Evolutionary conservation across 2,888 invertebrate genomes (phyloP).

Genomic region (Philopedon plagiatum): DNA sequence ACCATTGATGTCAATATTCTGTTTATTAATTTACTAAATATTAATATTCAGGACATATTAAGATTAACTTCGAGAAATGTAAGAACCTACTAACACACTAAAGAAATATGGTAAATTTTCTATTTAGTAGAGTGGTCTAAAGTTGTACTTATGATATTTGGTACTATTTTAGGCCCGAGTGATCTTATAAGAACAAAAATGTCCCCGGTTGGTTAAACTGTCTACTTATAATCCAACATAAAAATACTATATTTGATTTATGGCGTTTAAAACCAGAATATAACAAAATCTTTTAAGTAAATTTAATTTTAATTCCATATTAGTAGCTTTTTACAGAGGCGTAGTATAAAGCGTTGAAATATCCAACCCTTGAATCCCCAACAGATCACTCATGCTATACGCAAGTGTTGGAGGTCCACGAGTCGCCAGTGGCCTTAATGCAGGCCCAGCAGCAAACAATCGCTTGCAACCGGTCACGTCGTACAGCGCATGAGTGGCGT

Average conservation of each 20-base stretch:
- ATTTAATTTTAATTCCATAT: not conserved
- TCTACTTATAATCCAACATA: not conserved
- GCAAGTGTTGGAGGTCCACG: slow-evolving; percentile 74
- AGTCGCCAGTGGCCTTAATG: slow-evolving; percentile 68
- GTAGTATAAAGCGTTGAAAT: slow-evolving; percentile 82
- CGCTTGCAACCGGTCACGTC: slow-evolving; percentile 72
- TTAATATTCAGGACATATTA: no score
- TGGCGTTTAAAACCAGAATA: not conserved
- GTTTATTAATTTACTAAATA: no score
- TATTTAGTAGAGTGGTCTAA: no score
- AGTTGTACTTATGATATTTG: no score
- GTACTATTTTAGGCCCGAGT: no score
- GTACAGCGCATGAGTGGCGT: slow-evolving; percentile 66
- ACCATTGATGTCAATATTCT: no score
- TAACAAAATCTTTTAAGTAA: not conserved
- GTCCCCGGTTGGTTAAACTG: no score
- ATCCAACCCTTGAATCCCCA: slow-evolving; percentile 80
- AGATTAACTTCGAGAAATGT: no score
- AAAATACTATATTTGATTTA: not conserved
- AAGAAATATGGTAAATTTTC: no score
- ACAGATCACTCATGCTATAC: slow-evolving; percentile 80
- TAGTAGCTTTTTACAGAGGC: slow-evolving; percentile 69
- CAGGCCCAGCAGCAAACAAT: slow-evolving; percentile 72
- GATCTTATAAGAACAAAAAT: no score
- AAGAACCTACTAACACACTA: no score